Evolutionary conservation across 1,140 invertebrate species (phyloP).

Genomic region (Solenopsis fugax): DNA sequence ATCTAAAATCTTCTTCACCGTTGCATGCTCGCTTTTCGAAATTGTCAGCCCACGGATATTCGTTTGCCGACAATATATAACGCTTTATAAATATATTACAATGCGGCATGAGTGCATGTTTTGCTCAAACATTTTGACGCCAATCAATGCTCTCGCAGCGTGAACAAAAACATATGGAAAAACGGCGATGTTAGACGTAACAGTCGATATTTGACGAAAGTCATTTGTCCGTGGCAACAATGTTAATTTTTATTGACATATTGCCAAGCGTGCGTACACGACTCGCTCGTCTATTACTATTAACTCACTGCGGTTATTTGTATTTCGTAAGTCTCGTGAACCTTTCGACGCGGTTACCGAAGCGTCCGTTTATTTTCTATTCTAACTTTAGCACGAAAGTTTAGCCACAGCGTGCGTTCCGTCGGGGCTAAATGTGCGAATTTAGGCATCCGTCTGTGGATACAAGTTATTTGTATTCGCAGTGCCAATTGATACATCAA

Average conservation of each 20-base stretch:
- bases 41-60: not conserved
- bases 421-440: conserved; percentile 51
- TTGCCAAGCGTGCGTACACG: not conserved
- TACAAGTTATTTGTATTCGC: conserved; percentile 22
- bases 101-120: not conserved
- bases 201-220: not conserved
- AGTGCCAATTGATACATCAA: not conserved
- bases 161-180: not conserved
- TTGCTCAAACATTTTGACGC: not conserved
- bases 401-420: conserved; percentile 42
- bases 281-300: conserved; percentile 38
- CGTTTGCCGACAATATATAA: not conserved
- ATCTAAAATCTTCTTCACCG: not conserved
- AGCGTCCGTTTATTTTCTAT: conserved; percentile 59
- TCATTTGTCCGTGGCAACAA: conserved; percentile 17
- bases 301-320: conserved; percentile 53
- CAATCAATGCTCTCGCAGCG: not conserved
- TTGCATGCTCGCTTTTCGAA: not conserved
- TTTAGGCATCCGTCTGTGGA: conserved; percentile 37
- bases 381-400: conserved; percentile 62
- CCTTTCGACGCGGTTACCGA: conserved; percentile 61
- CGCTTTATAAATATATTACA: not conserved
- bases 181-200: not conserved
- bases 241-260: conserved; percentile 28
- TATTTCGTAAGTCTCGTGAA: conserved; percentile 61